Evolutionary conservation across 2,113 vertebrate species (phyloP).

Genomic region (Leucosticte australis): DNA sequence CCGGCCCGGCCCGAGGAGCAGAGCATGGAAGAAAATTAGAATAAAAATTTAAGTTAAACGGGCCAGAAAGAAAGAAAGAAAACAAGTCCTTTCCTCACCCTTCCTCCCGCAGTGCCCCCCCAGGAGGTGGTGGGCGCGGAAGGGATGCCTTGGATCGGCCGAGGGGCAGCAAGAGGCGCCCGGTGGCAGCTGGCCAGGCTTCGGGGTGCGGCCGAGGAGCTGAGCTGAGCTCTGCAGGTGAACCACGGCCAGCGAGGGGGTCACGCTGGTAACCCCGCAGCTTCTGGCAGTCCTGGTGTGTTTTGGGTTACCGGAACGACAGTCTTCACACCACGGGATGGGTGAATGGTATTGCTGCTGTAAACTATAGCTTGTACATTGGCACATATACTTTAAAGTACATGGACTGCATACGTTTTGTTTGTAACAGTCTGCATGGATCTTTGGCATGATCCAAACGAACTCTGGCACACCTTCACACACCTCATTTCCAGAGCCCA

Average conservation of each 20-base stretch:
- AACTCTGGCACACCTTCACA: neutral
- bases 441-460: accelerated
- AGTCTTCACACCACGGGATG: neutral
- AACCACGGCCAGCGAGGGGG: neutral
- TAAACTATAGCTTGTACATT: neutral
- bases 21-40: no score
- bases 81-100: neutral
- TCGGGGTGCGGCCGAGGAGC: neutral
- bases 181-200: accelerated
- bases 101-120: neutral
- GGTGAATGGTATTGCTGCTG: neutral
- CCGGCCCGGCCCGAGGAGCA: neutral
- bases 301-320: neutral
- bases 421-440: neutral
- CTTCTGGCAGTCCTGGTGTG: neutral
- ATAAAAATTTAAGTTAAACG: neutral
- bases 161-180: accelerated
- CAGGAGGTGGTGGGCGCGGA: neutral
- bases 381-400: neutral
- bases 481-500: neutral
- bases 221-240: neutral
- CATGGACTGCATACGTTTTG: constrained; percentile 45
- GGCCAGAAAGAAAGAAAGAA: constrained; percentile 14
- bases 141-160: neutral
- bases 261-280: neutral